Conservation (phyloP, 2,888 invertebrate genomes). For the Xestia c-nigrum region DNA sequence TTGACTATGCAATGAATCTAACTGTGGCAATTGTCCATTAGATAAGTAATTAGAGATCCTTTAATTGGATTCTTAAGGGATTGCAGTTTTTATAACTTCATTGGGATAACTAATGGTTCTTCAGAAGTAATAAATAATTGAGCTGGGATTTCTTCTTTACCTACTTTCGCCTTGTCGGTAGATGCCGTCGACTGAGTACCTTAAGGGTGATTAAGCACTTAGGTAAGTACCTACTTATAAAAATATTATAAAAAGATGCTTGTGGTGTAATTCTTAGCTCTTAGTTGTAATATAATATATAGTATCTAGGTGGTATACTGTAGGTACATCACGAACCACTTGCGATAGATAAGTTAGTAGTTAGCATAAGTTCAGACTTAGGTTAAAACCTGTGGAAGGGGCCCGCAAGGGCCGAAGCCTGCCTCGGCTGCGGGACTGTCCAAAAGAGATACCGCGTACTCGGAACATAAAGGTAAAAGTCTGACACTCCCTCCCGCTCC, state of each 20-base stretch:
- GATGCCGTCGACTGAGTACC: neutral
- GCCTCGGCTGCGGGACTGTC: too few relatives aligned
- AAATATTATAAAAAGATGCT: neutral
- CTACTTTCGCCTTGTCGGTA: neutral
- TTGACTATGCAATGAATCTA: neutral
- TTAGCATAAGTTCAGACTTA: conserved; percentile 1
- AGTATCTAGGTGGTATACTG: neutral
- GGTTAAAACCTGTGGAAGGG: conserved; percentile 23
- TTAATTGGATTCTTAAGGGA: conserved; percentile 2
- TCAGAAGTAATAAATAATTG: neutral
- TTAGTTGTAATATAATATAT: neutral
- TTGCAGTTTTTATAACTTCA: conserved; percentile 30
- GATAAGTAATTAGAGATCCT: conserved; percentile 1
- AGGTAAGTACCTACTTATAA: neutral
- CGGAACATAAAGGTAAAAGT: too few relatives aligned
- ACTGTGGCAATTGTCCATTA: conserved; percentile 17
- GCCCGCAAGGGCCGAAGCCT: neutral
- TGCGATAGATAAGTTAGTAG: too few relatives aligned
- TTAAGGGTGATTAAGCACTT: neutral
- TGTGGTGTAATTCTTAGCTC: neutral
- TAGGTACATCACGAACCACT: neutral
- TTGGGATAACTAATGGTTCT: neutral
- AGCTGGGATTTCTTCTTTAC: neutral
- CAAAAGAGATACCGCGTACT: too few relatives aligned
- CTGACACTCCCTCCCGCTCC: too few relatives aligned